Base-by-base conservation (phyloP, 2,888 invertebrate species). In the Diplazon laetatorius region DNA sequence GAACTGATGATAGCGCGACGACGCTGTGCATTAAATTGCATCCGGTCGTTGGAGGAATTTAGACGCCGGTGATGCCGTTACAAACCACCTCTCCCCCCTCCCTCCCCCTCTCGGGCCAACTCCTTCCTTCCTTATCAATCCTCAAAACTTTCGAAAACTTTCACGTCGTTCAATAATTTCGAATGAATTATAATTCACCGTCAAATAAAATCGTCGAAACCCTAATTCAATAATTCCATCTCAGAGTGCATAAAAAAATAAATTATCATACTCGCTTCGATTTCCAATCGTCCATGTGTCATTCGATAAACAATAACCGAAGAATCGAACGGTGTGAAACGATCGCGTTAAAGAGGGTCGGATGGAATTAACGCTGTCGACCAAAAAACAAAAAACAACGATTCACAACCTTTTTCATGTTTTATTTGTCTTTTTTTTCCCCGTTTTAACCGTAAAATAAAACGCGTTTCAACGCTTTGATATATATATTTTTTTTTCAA, bases 21-120 rank as follows among this genome's bases (percentile, higher is more conserved):
- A 88, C 86, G 88, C 85, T 85, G 55, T 55, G 87, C 89, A 89
- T 89, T 89, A 89, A 89, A 89, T 89, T 89, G 89, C 88, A 87
- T 89, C 89, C 86, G 87, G 85, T 85, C 87, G 87, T 87, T 87
- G 86, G 82, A 82, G 87, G 86, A 89, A 89, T 89, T 89, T 87
- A 88, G 87, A 86, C 84, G 81, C 87, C 83, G 37, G 70, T 76
- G 52, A 30, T 30, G 69, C 66, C 73, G 65, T 80, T 78, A 55
- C 65, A 57, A 52, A 14, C 63, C 68, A 48, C 71, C 22, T 6
- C 44, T n/a, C 66, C 39, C 22, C 52, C 14, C 63, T 44, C 39
- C 75, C 60, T 75, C 42, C 35, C n/a, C 46, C 48, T 22, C 48
- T 16, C 18, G 42, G n/a, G n/a, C n/a, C n/a, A n/a, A n/a, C n/a